Conservation (phyloP, 2,113 vertebrate species). For the Illadopsis cleaveri region DNA sequence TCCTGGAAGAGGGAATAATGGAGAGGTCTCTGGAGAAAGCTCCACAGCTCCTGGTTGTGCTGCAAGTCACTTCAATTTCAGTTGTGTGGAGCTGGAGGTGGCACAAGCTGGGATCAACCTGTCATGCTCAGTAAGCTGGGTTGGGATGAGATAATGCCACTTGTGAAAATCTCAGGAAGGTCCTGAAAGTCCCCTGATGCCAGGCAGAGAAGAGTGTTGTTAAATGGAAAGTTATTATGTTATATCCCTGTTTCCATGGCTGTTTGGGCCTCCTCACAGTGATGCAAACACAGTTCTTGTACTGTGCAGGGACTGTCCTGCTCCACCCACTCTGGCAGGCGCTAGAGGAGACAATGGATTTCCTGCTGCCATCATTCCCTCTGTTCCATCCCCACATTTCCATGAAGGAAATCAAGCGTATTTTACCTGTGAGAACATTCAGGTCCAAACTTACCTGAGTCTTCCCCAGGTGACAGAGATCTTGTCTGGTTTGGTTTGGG, state of each 20-base stretch:
- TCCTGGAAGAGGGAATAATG: not conserved
- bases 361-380: not conserved
- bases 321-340: not conserved
- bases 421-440: not conserved
- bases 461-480: not conserved
- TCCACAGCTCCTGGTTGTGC: not conserved
- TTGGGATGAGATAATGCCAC: fast-evolving
- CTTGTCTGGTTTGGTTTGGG: not conserved
- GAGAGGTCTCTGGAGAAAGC: not conserved
- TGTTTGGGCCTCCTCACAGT: fast-evolving
- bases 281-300: not conserved
- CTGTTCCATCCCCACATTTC: not conserved
- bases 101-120: not conserved
- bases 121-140: not conserved
- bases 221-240: not conserved
- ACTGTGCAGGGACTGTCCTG: fast-evolving
- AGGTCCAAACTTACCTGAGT: not conserved
- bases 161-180: not conserved
- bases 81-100: not conserved
- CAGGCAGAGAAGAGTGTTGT: not conserved
- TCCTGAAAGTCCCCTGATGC: not conserved
- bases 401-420: not conserved
- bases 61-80: not conserved
- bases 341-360: not conserved
- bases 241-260: not conserved